Conservation (phyloP, 2,797 vertebrate species). For the Micrastur ruficollis region DNA sequence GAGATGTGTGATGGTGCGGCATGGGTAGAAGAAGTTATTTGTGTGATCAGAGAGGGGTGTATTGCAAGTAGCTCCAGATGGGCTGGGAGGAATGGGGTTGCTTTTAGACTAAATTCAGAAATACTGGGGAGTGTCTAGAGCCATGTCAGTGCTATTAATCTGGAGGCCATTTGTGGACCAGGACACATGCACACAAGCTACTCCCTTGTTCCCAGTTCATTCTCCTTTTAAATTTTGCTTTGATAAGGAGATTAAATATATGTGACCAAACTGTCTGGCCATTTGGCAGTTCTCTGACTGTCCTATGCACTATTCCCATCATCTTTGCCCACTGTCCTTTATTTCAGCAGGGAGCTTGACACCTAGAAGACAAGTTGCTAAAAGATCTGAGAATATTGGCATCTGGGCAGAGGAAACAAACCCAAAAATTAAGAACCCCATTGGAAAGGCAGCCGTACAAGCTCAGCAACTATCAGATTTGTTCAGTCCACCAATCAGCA, state of each 20-base stretch:
- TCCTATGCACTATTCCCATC: background rate
- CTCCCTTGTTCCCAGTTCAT: background rate
- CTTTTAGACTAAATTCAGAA: background rate
- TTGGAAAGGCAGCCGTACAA: background rate
- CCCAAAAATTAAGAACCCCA: background rate
- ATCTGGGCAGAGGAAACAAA: background rate
- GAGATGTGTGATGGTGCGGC: background rate
- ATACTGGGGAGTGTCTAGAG: background rate
- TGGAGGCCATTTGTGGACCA: background rate
- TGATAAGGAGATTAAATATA: background rate
- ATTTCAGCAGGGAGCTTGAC: background rate
- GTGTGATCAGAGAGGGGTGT: fast-evolving
- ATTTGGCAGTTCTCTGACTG: background rate
- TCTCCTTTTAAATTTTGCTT: background rate
- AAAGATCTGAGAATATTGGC: background rate
- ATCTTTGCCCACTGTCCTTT: background rate
- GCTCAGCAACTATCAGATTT: background rate
- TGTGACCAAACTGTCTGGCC: background rate
- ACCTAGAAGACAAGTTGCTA: background rate
- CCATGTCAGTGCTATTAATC: fast-evolving
- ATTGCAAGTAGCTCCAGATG: background rate
- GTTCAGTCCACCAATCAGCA: slow-evolving; percentile 24
- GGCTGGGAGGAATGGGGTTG: background rate
- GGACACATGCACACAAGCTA: background rate
- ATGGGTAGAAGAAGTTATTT: too few relatives aligned